Evolutionary conservation across 2,113 vertebrate genomes (phyloP), one percentile per base, ranked within the genome.

Genomic region (Otis tarda): DNA sequence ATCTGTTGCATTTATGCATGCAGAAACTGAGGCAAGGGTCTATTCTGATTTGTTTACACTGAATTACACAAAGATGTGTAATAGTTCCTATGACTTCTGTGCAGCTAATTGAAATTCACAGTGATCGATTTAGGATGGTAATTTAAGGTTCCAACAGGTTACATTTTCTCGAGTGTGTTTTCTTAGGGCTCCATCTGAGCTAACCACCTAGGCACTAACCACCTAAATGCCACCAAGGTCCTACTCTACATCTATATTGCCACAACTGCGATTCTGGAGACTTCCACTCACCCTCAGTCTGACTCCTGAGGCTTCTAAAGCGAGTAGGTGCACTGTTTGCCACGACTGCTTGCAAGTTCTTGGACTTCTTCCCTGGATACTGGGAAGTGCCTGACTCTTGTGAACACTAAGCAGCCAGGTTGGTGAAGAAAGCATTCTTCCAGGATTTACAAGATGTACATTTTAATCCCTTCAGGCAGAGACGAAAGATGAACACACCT

Each of bases 381-480:
- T 2, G 0, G 81, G 89, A 96, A 94, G 73, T 0, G 7, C 47
- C 47, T 82, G 64, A 83, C 60, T 83, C 59, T 56, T 82, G 56
- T 76, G 83, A 79, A 52, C 35, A 61, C 30, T 65, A 14, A 60
- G 49, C 60, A 84, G 55, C 57, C 77, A 82, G 77, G 35, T 74
- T 53, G 33, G 53, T 49, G 43, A 89, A 89, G 64, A 87, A 89
- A 76, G 20, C 35, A 17, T 68, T 84, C 56, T 95, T 92, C 65
- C 60, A 60, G 83, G 65, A 55, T 89, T 95, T 93, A 64, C 77
- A 82, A 87, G 65, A 82, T 93, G 70, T 84, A 68, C 55, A 2
- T 59, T 84, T 71, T 92, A 82, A 90, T 95, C 74, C 41, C 77
- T 91, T 95, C 87, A 82, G 83, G 49, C 49, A 73, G 65, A 94